Base-by-base conservation (phyloP, 2,797 vertebrate species). In the Chlorospingus semifuscus region DNA sequence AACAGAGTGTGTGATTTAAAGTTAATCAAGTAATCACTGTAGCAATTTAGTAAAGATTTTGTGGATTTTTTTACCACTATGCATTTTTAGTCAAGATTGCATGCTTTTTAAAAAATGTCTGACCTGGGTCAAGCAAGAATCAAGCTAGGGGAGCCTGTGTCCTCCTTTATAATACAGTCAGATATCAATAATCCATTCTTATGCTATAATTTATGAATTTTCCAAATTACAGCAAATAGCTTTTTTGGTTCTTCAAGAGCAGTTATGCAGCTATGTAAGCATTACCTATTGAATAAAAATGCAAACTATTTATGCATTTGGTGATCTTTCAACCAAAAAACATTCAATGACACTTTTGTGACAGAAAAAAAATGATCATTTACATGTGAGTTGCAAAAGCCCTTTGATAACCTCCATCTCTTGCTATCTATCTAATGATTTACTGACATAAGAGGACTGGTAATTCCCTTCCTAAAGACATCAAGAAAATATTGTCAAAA, bases 301-400 rank as follows among this genome's bases (percentile, higher is more conserved):
- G 65, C 21, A 88, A 86, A 65, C 41, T 78, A 86, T 88, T 86
- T 92, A 85, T 91, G 34, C 65, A 66, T 77, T 85, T 87, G 59
- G 24, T 94, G 59, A 95, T 79, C 65, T 93, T 90, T 87, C 83
- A 79, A 78, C 65, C 9, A 4, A 81, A 77, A 89, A 91, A 42
- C 15, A 44, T 72, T 69, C 42, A 61, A 37, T 69, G 39, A 16
- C 20, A 30, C 42, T 91, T 75, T 61, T 41, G 65, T 76, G 34
- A 74, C 90, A 76, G 57, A 75, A 93, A 81, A 77, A 15, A 85
- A 93, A 68, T 57, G 0, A 46, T 71, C 13, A 53, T 85, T 93
- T 91, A 71, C 39, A 74, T 55, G 57, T 12, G 21, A 70, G 69
- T 71, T 84, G 68, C 53, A 77, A 89, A 83, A 91, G 42, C 50